Conservation (phyloP, 2,797 vertebrate genomes). For the Pogonophryne albipinna region DNA sequence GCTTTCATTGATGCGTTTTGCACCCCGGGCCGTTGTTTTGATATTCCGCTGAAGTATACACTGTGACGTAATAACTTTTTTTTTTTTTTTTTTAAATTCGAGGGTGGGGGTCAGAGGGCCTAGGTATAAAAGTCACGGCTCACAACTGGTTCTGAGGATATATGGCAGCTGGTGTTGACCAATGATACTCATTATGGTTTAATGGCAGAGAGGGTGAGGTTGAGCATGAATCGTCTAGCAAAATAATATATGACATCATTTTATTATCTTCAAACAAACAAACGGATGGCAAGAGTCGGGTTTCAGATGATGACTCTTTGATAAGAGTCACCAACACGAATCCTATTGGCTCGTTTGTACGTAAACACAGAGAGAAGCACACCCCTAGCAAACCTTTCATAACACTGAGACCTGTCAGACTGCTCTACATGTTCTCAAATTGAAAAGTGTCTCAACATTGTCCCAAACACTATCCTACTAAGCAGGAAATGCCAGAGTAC, state of each 20-base stretch:
- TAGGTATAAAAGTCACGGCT: too few species aligned
- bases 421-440: background rate
- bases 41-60: too few species aligned
- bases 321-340: background rate
- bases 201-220: background rate
- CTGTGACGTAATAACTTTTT: too few species aligned
- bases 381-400: background rate
- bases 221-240: constrained; percentile 22
- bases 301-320: constrained; percentile 6
- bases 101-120: too few species aligned
- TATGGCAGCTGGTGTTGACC: background rate
- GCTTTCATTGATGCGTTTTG: too few species aligned
- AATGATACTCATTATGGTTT: constrained; percentile 2
- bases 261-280: constrained; percentile 12
- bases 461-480: background rate
- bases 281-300: constrained; percentile 8
- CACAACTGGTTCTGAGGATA: background rate
- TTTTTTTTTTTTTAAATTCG: too few species aligned
- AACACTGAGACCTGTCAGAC: background rate
- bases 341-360: constrained; percentile 17
- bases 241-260: constrained; percentile 7
- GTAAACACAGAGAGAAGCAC: constrained; percentile 6
- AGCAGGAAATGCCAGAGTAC: constrained; percentile 40
- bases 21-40: too few species aligned
- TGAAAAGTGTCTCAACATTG: background rate